Evolutionary conservation across 2,888 invertebrate species (phyloP).

Genomic region (Hydropsyche betteni): DNA sequence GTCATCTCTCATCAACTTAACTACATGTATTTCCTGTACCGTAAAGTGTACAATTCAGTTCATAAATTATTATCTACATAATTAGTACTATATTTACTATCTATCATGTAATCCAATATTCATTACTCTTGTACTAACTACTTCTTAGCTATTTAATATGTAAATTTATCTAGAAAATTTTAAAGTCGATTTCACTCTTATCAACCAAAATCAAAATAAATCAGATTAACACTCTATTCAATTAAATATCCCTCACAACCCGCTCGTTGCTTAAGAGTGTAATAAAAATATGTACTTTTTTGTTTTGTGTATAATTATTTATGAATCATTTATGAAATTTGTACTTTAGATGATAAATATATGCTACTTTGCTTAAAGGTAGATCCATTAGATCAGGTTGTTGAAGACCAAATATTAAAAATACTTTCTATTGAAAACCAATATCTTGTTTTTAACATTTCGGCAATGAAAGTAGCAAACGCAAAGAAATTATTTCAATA

Average conservation of each 20-base stretch:
- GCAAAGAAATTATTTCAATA: constrained; percentile 30
- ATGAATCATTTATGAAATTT: neutral
- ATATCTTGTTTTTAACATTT: constrained; percentile 5
- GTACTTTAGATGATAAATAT: constrained; percentile 16
- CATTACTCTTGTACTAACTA: constrained; percentile 50
- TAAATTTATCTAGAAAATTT: constrained; percentile 29
- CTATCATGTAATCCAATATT: constrained; percentile 49
- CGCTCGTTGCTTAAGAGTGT: no score
- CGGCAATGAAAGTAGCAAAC: constrained; percentile 9
- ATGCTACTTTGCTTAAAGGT: constrained; percentile 36
- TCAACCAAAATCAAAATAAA: constrained; percentile 16
- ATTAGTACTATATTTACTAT: constrained; percentile 47
- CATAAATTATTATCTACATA: constrained; percentile 46
- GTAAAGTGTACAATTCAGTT: constrained; percentile 35
- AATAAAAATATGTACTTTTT: no score
- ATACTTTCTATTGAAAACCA: neutral
- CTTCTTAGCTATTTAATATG: constrained; percentile 38
- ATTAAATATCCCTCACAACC: no score
- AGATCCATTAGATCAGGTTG: constrained; percentile 22
- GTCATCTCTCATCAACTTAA: no score
- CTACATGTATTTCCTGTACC: neutral
- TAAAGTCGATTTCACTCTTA: constrained; percentile 11
- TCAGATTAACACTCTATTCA: neutral
- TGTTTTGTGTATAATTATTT: no score
- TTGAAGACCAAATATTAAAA: constrained; percentile 10